Evolutionary conservation across 1,140 invertebrate genomes (phyloP).

Genomic region (Frieseomelitta varia): DNA sequence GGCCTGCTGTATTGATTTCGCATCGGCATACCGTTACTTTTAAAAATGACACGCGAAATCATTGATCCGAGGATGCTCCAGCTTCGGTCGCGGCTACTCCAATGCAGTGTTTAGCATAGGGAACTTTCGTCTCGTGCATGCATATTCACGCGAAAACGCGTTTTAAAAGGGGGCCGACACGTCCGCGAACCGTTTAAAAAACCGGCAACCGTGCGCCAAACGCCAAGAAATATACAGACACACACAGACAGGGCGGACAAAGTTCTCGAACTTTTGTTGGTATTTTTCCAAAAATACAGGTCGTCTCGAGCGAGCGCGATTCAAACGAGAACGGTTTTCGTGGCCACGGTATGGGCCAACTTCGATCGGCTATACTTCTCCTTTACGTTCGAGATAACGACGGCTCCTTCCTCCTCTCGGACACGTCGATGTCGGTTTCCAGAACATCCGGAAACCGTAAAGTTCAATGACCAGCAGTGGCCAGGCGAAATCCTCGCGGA

Average conservation of each 20-base stretch:
- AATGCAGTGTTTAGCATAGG: not conserved
- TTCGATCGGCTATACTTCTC: not conserved
- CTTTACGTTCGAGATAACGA: not conserved
- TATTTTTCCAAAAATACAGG: not conserved
- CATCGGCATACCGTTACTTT: slow-evolving; percentile 20
- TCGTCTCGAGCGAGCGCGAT: too few species aligned
- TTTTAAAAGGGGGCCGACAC: too few species aligned
- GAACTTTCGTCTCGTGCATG: not conserved
- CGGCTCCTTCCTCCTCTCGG: slow-evolving; percentile 5
- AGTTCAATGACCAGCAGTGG: slow-evolving; percentile 34
- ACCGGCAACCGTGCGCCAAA: too few species aligned
- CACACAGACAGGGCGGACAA: not conserved
- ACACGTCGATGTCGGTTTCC: slow-evolving; percentile 18
- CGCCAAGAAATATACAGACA: not conserved
- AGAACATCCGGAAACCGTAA: slow-evolving; percentile 24
- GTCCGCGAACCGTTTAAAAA: not conserved
- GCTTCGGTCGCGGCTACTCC: not conserved
- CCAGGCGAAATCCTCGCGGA: slow-evolving; percentile 24
- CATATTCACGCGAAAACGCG: not conserved
- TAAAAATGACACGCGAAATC: slow-evolving; percentile 33
- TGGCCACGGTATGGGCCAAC: not conserved
- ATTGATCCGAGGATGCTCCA: slow-evolving; percentile 22
- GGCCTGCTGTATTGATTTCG: slow-evolving; percentile 28
- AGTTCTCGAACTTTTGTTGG: not conserved
- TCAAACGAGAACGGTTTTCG: not conserved